A percentile compares a stretch with the other conserved stretches of the same genome.
phyloP scores from a whole-genome alignment of 1,140 invertebrate genomes.

The Drosophila sulfurigaster region DNA sequence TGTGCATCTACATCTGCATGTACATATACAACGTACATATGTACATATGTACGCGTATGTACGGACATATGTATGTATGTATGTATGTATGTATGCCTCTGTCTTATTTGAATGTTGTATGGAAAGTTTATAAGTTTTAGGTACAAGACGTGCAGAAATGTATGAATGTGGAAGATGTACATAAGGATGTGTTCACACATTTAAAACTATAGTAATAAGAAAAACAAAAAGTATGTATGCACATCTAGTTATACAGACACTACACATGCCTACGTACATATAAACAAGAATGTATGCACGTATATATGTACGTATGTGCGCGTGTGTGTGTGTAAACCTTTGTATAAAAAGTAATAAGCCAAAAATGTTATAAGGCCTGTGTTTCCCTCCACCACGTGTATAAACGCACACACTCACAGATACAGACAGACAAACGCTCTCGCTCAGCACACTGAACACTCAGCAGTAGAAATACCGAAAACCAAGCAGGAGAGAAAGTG shows the following conservation, averaged over 20 bases:
- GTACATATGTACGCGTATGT: not conserved
- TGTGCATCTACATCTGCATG: conserved; percentile 21
- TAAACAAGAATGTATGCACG: conserved; percentile 12
- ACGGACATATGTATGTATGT: not conserved
- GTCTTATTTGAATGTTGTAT: conserved; percentile 4
- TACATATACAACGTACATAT: not conserved
- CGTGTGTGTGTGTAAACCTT: conserved; percentile 37
- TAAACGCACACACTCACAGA: conserved; percentile 50
- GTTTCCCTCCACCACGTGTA: conserved; percentile 79
- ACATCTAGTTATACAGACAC: conserved; percentile 10
- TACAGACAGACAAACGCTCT: conserved; percentile 2
- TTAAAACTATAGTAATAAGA: not conserved
- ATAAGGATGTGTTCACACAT: not conserved
- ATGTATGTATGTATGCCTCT: not conserved
- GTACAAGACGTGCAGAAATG: not conserved
- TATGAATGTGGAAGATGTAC: not conserved
- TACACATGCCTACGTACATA: conserved; percentile 2
- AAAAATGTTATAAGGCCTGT: conserved; percentile 72
- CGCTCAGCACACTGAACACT: conserved; percentile 38
- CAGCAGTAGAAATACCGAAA: not conserved
- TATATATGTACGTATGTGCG: conserved; percentile 35
- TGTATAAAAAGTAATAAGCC: conserved; percentile 69
- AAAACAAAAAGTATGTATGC: not conserved
- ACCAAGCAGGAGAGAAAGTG: conserved; percentile 31
- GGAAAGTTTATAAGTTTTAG: conserved; percentile 5